A percentile compares a stretch with the other conserved stretches of the same genome.
These are phyloP conservation scores for Parthenolecanium corni DNA, from an alignment of 2,888 invertebrate species.

Conservation along the genomic window DNA sequence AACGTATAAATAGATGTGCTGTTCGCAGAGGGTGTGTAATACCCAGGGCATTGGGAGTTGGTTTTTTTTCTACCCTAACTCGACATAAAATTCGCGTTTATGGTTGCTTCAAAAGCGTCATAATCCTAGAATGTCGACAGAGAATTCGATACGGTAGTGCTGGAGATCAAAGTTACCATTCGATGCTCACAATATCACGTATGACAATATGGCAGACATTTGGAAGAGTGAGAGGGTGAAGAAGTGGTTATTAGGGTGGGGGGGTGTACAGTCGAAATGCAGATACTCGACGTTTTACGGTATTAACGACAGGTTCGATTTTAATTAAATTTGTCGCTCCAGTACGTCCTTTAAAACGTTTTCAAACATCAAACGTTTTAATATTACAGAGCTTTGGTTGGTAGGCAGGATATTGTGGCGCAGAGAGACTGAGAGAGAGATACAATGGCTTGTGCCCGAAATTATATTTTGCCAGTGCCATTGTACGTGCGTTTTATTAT, in stretches of 20 bases:
- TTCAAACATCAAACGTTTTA: constrained; percentile 20
- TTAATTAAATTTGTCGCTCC: constrained; percentile 26
- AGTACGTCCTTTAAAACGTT: constrained; percentile 23
- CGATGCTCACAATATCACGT: not conserved
- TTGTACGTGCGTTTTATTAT: no score
- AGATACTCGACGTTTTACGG: constrained; percentile 17
- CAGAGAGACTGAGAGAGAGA: no score
- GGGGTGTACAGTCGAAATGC: not conserved
- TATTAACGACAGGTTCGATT: constrained; percentile 24
- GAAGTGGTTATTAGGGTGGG: not conserved
- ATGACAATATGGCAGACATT: not conserved
- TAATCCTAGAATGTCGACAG: constrained; percentile 17
- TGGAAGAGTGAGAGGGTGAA: not conserved
- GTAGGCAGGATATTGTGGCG: no score
- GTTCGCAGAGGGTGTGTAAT: not conserved
- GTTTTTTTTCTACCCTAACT: no score
- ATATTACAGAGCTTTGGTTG: no score
- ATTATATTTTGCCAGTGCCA: no score
- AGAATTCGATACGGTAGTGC: not conserved
- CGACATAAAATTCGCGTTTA: constrained; percentile 1
- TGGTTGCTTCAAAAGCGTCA: constrained; percentile 11
- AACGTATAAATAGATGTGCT: not conserved
- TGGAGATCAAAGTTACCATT: constrained; percentile 17
- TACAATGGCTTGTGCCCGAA: no score
- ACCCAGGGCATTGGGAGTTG: not conserved